phyloP scores from a whole-genome alignment of 2,888 invertebrate genomes.

The Euzetes globulus region DNA sequence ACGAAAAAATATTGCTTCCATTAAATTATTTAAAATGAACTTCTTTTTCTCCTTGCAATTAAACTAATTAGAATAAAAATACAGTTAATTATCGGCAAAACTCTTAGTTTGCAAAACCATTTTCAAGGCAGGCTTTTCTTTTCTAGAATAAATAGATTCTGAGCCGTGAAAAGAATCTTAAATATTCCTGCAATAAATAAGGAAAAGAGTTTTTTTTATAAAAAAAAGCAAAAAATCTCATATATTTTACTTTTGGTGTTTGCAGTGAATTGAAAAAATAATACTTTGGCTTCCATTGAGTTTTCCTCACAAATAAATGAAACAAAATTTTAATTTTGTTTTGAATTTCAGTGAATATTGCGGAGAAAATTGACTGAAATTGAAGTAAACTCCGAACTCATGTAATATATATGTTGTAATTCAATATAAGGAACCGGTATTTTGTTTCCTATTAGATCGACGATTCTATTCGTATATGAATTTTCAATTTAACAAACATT shows the following conservation, averaged over 20 bases:
- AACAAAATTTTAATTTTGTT: background rate
- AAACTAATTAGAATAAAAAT: too few species aligned
- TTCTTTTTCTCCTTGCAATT: too few species aligned
- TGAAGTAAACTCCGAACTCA: too few species aligned
- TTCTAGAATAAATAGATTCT: too few species aligned
- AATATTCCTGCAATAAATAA: background rate
- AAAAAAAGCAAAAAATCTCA: background rate
- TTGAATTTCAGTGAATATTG: background rate
- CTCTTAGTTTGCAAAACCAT: too few species aligned
- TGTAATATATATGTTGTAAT: background rate
- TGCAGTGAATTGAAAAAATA: background rate
- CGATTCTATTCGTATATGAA: conserved; percentile 11
- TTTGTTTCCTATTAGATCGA: background rate
- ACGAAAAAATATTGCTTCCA: too few species aligned
- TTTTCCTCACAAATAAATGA: background rate
- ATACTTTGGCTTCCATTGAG: background rate
- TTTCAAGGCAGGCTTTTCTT: too few species aligned
- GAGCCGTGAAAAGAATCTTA: background rate
- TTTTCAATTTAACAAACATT: conserved; percentile 1
- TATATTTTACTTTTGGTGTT: background rate
- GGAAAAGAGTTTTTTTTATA: background rate
- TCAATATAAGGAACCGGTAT: conserved; percentile 18
- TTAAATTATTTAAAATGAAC: too few species aligned
- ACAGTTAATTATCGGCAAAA: too few species aligned
- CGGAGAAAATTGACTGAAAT: background rate